Evolutionary conservation across 2,888 invertebrate species (phyloP), one percentile per base, ranked within the genome.

Genomic region (Sarcophaga caerulescens): DNA sequence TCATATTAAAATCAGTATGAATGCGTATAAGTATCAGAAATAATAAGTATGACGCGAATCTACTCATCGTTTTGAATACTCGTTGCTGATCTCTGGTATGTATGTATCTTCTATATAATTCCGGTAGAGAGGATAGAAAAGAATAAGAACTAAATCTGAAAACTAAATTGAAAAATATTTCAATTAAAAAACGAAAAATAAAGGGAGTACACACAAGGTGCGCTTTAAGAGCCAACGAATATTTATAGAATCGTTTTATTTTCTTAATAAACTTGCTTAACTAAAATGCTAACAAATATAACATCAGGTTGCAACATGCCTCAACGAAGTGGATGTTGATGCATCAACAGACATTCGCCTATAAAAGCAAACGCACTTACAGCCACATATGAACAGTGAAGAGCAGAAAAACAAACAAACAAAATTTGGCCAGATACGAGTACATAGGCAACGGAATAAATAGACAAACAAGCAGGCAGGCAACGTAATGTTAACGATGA

Each of bases 131-230:
- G 35, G 6, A 35, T 35, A 0, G 35, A 35, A 35, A 35, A 35
- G 35, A 35, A 35, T 5, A 35, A 35, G 35, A 35, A 35, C 5
- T 35, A 35, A 35, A 35, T 6, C n/a, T 21, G 23, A 47, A 71
- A 77, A n/a, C n/a, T n/a, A n/a, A n/a, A 68, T 63, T 21, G 68
- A 62, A 80, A 76, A 80, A 69, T 69, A 73, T 17, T 52, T 52
- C 11, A 14, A 35, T 35, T 35, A 25, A 25, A 35, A 35, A 6
- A 6, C 17, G 10, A 75, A 17, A 65, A 21, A 19, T 19, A 47
- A 23, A 47, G 10, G 19, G 19, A 57, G 35, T 60, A 35, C 66
- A 68, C 45, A 60, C 45, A 68, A 17, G 5, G 12, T 23, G 66
- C 14, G 62, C 10, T 47, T 63, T 19, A 6, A 44, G 12, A 52